Evolutionary conservation across 2,113 vertebrate species (phyloP), one percentile per base, ranked within the genome.

Genomic region (Lagopus leucura): DNA sequence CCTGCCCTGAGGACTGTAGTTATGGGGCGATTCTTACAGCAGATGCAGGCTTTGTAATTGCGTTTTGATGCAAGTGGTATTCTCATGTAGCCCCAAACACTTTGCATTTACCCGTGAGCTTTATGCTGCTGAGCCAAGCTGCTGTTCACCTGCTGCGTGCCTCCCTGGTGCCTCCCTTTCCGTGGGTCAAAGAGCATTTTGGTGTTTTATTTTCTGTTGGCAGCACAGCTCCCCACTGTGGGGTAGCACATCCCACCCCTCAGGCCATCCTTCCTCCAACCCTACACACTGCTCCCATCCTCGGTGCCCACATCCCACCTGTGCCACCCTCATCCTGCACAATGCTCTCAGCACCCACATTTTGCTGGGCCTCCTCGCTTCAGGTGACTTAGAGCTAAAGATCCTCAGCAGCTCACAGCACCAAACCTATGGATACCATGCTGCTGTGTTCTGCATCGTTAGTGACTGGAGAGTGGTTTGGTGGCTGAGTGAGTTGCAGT

Each of bases 231-330:
- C 55, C 28, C 20, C 6, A 5, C 20, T 28, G 25, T 54, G 21
- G 50, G 28, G 30, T 57, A 25, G 7, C 30, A 13, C n/a, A 25
- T 55, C 54, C 43, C n/a, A 14, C 12, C 25, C 17, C 30, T 27
- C 38, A 13, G 50, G 20, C 13, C 22, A 13, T n/a, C 72, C 16
- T n/a, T n/a, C 32, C 17, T 57, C 32, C 12, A 58, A n/a, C 32
- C 32, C 55, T 32, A 20, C 4, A 13, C 17, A 25, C 61, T 1
- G 1, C 8, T 54, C 21, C 61, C 63, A 20, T 45, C 47, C 71
- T 4, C 0, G 54, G 24, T 30, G 4, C 3, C 1, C 74, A 10
- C 54, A 5, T 52, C 50, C 50, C 50, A 27, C 30, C n/a, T 0
- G 47, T 43, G 5, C 1, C 36, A 6, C 4, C 0, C 70, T 10